A percentile compares a stretch with the other conserved stretches of the same genome.
phyloP scores from a whole-genome alignment of 1,140 invertebrate species.

The Paraescarpia echinospica region DNA sequence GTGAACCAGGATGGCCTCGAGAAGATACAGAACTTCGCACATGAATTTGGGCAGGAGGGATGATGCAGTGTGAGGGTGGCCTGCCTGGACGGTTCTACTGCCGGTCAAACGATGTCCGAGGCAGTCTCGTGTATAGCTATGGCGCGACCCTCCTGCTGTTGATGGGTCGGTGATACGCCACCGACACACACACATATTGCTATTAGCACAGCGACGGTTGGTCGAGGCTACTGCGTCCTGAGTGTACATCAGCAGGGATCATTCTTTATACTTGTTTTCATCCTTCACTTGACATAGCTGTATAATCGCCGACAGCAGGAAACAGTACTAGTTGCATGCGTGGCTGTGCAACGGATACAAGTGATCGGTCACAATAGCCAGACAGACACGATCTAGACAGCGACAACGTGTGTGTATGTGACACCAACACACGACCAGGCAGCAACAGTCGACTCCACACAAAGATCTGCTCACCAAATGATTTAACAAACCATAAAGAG shows the following conservation, averaged over 20 bases:
- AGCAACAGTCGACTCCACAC: neutral
- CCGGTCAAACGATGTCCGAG: neutral
- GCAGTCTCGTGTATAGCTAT: neutral
- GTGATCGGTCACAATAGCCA: neutral
- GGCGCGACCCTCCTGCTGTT: neutral
- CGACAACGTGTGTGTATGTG: neutral
- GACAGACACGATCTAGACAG: neutral
- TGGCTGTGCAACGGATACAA: neutral
- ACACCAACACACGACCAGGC: too few species aligned
- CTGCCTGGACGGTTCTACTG: neutral
- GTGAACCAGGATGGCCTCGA: constrained; percentile 95
- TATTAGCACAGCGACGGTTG: neutral
- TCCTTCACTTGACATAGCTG: neutral
- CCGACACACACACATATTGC: neutral
- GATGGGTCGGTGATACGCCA: neutral
- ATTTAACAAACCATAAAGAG: neutral
- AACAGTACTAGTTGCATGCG: neutral
- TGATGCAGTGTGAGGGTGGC: neutral
- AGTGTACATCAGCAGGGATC: neutral
- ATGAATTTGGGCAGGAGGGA: constrained; percentile 91
- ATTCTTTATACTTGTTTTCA: neutral
- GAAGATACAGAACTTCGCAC: constrained; percentile 93
- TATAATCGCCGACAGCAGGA: neutral
- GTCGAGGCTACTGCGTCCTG: neutral
- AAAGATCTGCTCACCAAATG: neutral